Evolutionary conservation across 1,140 invertebrate species (phyloP), one percentile per base, ranked within the genome.

Genomic region (Procambarus virginalis): DNA sequence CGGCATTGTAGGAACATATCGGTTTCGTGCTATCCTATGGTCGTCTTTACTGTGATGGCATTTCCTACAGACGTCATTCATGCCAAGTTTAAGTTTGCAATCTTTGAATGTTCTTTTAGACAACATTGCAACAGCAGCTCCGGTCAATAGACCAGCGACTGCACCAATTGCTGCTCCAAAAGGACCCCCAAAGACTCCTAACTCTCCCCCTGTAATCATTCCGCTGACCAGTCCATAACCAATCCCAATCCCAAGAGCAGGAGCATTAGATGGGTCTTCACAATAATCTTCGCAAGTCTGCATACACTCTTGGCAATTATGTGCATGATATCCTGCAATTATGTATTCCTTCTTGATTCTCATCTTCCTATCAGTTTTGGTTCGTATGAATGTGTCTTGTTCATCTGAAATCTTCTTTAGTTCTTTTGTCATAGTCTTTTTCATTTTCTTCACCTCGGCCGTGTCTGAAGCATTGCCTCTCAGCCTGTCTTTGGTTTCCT

Each of bases 301-400:
- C 22, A 77, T 17, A 49, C 87, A 89, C 1, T 22, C 17, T 17
- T 51, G 12, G 77, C 87, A 89, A 45, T 89, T 89, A n/a, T 89
- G 87, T 2, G 73, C 87, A 84, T 89, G 87, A 68, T 75, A 68
- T 14, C 80, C 87, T n/a, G 75, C 55, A 17, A 64, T 70, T n/a
- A 83, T 45, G 6, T 20, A 8, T 22, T 60, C 22, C 17, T 34
- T 34, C 10, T 22, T 49, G 2, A 46, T 76, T 14, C n/a, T 76
- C 70, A 64, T 55, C 60, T 83, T 49, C 75, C 60, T 77, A 55
- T 77, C 55, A 10, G 17, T 20, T 45, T 34, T 12, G 73, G 70
- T 76, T 20, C 60, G n/a, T 49, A 55, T 82, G n/a, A 82, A 82
- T 10, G 48, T 81, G 14, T 78, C 79, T 60, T 82, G 64, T 58